phyloP scores from a whole-genome alignment of 2,888 invertebrate genomes.

The Steinernema hermaphroditum region DNA sequence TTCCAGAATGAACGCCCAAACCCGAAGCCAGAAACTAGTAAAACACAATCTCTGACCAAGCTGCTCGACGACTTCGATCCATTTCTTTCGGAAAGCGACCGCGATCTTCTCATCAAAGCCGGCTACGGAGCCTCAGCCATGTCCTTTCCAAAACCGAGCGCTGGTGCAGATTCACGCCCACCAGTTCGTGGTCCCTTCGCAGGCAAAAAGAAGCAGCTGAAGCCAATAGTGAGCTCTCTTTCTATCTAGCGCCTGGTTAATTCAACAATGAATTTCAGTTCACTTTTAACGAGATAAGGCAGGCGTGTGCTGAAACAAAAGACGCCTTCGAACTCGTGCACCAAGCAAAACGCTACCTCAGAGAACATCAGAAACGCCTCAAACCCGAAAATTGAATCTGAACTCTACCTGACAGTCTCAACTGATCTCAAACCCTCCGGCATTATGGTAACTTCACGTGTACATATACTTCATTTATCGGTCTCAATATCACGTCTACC shows the following conservation, averaged over 20 bases:
- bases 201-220: conserved; percentile 8
- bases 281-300: conserved; percentile 1
- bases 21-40: neutral
- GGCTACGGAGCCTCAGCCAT: neutral
- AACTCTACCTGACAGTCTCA: neutral
- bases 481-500: neutral
- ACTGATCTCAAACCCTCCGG: neutral
- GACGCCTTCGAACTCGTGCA: neutral
- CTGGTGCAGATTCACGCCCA: neutral
- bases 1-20: conserved; percentile 5
- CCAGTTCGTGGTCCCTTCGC: conserved; percentile 8
- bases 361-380: neutral
- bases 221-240: conserved; percentile 7
- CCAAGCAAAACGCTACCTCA: conserved; percentile 2
- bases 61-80: conserved; percentile 18
- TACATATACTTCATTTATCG: neutral
- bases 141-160: neutral
- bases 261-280: neutral
- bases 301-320: neutral
- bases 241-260: neutral
- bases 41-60: neutral
- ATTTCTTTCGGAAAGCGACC: conserved; percentile 11
- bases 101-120: neutral
- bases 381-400: neutral
- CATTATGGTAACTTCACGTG: conserved; percentile 17